Evolutionary conservation across 2,797 vertebrate genomes (phyloP).

Genomic region (Microctenopoma steveboyesi): DNA sequence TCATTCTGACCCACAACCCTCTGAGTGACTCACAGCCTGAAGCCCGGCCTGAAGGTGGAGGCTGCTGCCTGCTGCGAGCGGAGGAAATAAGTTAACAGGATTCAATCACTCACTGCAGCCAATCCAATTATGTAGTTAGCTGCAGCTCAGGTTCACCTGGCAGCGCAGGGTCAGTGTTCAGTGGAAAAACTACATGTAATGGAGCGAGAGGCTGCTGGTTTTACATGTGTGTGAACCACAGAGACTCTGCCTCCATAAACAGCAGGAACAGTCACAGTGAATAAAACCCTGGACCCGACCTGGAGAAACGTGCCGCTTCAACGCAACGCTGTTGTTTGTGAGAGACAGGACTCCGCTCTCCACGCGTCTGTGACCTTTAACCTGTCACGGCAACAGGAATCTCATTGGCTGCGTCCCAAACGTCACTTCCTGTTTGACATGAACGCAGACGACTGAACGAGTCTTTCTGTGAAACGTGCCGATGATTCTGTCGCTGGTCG

Average conservation of each 20-base stretch:
- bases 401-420: no score
- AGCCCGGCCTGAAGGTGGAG: conserved; percentile 49
- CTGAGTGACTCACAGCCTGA: conserved; percentile 44
- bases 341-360: no score
- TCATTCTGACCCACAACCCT: conserved; percentile 47
- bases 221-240: conserved; percentile 21
- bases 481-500: no score
- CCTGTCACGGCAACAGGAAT: no score
- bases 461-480: no score
- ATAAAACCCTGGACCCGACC: background rate
- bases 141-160: conserved; percentile 62
- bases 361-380: no score
- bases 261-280: conserved; percentile 1
- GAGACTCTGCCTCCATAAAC: conserved; percentile 48
- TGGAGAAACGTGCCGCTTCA: no score
- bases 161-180: conserved; percentile 15
- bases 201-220: conserved; percentile 45
- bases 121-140: conserved; percentile 76
- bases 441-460: no score
- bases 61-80: conserved; percentile 35
- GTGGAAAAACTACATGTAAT: conserved; percentile 34
- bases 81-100: conserved; percentile 79
- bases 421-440: no score
- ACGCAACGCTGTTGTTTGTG: no score
- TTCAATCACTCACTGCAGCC: conserved; percentile 75